phyloP scores from a whole-genome alignment of 2,113 vertebrate species.

The Perca schrenkii region DNA sequence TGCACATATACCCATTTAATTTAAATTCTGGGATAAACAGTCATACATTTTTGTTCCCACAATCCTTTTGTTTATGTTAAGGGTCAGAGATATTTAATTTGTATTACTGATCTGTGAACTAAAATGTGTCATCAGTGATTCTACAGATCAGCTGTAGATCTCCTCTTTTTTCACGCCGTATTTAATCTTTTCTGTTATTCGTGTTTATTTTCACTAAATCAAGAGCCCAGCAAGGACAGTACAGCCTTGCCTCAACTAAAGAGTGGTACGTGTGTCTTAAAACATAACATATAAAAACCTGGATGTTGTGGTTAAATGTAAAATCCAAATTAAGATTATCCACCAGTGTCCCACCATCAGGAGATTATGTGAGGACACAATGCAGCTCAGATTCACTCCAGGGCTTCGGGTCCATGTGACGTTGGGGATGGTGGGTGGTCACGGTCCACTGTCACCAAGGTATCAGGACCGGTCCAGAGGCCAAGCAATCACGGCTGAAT shows the following conservation, averaged over 20 bases:
- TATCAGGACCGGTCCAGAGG: constrained; percentile 50
- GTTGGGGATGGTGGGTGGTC: constrained; percentile 34
- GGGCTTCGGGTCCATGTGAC: constrained; percentile 36
- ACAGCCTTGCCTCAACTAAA: neutral
- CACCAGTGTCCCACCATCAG: neutral
- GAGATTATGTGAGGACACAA: constrained; percentile 22
- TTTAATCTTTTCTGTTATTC: too few species aligned
- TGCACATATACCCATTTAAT: too few species aligned
- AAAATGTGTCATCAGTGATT: constrained; percentile 23
- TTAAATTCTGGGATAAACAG: neutral
- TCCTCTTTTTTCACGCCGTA: too few species aligned
- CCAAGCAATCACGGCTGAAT: constrained; percentile 59
- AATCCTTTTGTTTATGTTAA: neutral
- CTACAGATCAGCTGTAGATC: neutral
- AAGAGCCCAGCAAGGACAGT: neutral
- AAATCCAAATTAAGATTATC: neutral
- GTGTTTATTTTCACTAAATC: too few species aligned
- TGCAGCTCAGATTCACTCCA: constrained; percentile 27
- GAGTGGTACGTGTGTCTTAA: neutral
- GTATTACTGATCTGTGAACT: constrained; percentile 1
- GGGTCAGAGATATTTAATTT: neutral
- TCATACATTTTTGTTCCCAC: too few species aligned
- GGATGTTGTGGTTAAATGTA: neutral
- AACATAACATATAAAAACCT: neutral
- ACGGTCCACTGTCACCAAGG: constrained; percentile 64